Conservation (phyloP, 2,113 vertebrate genomes). For the Orthonyx spaldingii region DNA sequence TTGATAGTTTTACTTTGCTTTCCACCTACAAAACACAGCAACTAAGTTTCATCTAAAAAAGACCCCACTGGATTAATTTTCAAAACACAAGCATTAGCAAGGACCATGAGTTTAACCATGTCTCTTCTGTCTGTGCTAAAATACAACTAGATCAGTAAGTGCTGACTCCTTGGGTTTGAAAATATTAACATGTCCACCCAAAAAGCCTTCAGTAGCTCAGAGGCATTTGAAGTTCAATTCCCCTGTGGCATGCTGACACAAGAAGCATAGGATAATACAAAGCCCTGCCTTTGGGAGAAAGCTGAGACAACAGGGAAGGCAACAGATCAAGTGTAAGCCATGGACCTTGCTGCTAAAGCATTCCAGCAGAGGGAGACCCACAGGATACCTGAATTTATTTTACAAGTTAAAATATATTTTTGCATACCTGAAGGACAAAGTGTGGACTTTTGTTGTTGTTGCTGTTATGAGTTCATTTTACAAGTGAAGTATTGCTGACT, state of each 20-base stretch:
- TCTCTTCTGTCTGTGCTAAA: neutral
- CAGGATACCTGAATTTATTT: neutral
- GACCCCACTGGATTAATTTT: neutral
- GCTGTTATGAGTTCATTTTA: neutral
- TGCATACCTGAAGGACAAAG: neutral
- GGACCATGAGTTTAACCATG: neutral
- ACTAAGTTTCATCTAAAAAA: neutral
- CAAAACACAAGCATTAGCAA: neutral
- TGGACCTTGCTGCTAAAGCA: neutral
- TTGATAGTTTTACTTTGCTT: neutral
- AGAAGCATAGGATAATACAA: neutral
- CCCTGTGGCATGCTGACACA: neutral
- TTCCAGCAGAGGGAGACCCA: neutral
- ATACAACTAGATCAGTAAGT: neutral
- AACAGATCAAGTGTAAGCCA: neutral
- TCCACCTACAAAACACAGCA: neutral
- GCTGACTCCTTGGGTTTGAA: neutral
- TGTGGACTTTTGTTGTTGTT: neutral
- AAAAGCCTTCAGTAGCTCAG: neutral
- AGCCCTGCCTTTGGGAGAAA: neutral
- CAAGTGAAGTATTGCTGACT: neutral
- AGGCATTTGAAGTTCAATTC: neutral
- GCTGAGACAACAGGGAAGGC: neutral
- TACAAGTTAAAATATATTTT: neutral
- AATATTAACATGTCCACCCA: accelerated